Percentiles rank a stretch among this genome's conserved stretches.
Conservation (phyloP, 2,888 invertebrate genomes). For the Linyphia triangularis region DNA sequence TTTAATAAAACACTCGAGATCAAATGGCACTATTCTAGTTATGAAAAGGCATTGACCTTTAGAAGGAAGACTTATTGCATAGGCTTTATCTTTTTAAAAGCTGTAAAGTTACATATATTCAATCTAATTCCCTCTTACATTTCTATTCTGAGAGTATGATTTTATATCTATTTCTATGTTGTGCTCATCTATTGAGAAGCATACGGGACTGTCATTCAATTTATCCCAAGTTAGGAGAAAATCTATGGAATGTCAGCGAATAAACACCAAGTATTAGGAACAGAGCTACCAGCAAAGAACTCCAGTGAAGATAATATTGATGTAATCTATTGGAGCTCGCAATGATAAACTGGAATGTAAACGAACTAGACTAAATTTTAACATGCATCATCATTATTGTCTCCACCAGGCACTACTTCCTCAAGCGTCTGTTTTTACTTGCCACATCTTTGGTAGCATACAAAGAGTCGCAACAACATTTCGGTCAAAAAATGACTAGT, state of each 20-base stretch:
- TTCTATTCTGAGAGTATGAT: conserved; percentile 40
- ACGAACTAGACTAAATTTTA: conserved; percentile 59
- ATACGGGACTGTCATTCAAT: conserved; percentile 39
- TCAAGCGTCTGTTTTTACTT: conserved; percentile 25
- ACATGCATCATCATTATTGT: conserved; percentile 38
- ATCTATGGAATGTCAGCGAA: conserved; percentile 71
- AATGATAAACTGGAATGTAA: conserved; percentile 69
- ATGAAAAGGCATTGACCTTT: conserved; percentile 50
- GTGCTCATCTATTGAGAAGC: conserved; percentile 61
- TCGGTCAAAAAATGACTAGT: conserved; percentile 74
- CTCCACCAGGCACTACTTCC: conserved; percentile 43
- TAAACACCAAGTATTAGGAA: conserved; percentile 69
- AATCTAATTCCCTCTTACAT: conserved; percentile 44
- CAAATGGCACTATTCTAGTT: conserved; percentile 64
- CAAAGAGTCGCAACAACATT: conserved; percentile 69
- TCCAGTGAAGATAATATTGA: conserved; percentile 61
- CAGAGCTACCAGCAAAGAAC: conserved; percentile 60
- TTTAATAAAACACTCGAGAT: conserved; percentile 66
- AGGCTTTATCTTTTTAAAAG: conserved; percentile 65
- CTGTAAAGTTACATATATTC: conserved; percentile 42
- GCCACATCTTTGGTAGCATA: conserved; percentile 53
- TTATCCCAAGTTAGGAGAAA: conserved; percentile 43
- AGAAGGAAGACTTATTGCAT: conserved; percentile 73
- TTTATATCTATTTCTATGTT: conserved; percentile 58
- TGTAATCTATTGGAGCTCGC: conserved; percentile 48